Base-by-base conservation (phyloP, 2,797 vertebrate species). In the Pangasius sanitwongsei region DNA sequence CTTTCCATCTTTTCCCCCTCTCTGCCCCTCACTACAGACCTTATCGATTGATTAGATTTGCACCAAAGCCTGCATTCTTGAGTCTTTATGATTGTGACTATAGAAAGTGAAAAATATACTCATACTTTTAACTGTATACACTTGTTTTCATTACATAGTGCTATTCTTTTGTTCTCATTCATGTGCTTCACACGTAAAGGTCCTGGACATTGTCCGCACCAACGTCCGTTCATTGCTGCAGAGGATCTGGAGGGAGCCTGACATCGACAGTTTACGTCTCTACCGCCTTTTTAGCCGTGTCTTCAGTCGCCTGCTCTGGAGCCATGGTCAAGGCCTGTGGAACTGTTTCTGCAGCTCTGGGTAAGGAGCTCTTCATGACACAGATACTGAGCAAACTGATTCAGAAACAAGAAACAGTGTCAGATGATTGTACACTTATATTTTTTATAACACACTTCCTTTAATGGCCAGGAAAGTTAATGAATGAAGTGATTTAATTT, bases 321-420 rank as follows among this genome's bases (percentile, higher is more conserved):
- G 97, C 93, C 98, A 97, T 0, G 98, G 98, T 65, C 98, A 99
- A 93, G 98, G 98, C 78, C 93, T 99, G 3, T 99, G 98, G 98
- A 99, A 98, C 94, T 99, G 97, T 94, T 99, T 99, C 94, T 98
- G 97, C 93, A 98, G 97, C 96, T 97, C 98, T 83, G 96, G 98
- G 98, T 99, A 97, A 94, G 97, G 15, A 31, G 44, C 34, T 69
- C 50, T 65, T 41, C 53, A 6, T 70, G 12, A 82, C 25, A 41
- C 53, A 25, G 18, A 12, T 37, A 41, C 57, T 15, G 11, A 41
- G 20, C n/a, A 15, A 61, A 82, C 37, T 23, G 55, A 37, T 25
- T 13, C 78, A 12, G 65, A n/a, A 83, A 25, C 37, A 44, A 83
- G 57, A 37, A 82, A n/a, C 12, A 23, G 23, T 28, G 23, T 48